Evolutionary conservation across 1,140 invertebrate species (phyloP).

Genomic region (Leptinotarsa defecta): DNA sequence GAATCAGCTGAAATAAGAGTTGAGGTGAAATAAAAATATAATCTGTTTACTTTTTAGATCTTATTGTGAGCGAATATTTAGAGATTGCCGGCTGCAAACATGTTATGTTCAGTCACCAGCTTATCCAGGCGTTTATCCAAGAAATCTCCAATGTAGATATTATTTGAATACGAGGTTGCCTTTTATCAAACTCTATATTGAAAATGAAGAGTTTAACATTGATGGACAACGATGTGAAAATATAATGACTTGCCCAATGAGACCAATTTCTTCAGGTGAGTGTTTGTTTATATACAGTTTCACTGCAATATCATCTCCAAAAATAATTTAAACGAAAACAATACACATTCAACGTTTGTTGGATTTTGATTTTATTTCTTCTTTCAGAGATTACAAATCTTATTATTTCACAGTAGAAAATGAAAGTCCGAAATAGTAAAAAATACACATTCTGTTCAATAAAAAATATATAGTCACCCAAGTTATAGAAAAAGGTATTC

Average conservation of each 20-base stretch:
- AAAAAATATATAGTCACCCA: no score
- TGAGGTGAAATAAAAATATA: no score
- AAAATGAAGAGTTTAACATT: slow-evolving; percentile 92
- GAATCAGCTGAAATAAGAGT: no score
- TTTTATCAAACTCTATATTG: slow-evolving; percentile 89
- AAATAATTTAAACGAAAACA: no score
- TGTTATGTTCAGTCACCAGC: slow-evolving; percentile 92
- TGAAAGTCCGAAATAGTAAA: no score
- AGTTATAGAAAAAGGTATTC: no score
- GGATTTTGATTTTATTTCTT: no score
- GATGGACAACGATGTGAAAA: slow-evolving; percentile 92
- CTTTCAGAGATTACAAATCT: no score
- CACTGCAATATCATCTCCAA: no score
- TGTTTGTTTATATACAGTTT: neutral
- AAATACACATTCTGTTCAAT: no score
- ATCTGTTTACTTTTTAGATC: slow-evolving; percentile 63
- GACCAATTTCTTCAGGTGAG: slow-evolving; percentile 79
- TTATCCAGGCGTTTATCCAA: slow-evolving; percentile 88
- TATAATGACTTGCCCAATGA: slow-evolving; percentile 92
- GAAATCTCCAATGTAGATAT: slow-evolving; percentile 87
- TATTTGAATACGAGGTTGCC: slow-evolving; percentile 83
- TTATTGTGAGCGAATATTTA: slow-evolving; percentile 84
- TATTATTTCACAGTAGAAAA: no score
- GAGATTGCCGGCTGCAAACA: slow-evolving; percentile 83
- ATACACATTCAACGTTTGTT: no score